Evolutionary conservation across 2,888 invertebrate genomes (phyloP), one percentile per base, ranked within the genome.

Genomic region (Dynastes hyllus): DNA sequence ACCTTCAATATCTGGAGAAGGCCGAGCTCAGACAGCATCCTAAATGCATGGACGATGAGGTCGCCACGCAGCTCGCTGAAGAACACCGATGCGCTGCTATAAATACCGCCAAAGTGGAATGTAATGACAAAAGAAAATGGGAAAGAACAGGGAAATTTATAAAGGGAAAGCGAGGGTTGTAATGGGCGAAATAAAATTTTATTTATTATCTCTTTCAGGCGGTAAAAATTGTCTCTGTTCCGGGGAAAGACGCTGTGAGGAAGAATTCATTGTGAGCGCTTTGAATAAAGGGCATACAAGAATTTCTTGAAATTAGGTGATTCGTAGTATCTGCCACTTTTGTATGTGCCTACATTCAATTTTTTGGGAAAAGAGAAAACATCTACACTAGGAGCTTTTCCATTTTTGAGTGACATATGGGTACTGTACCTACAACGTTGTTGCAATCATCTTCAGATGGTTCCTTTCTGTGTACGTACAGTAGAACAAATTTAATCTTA

Each of bases 301-400:
- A 73, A 27, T 73, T 32, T 61, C 45, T 73, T 73, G 58, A 73
- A 73, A 73, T 61, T 58, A 61, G 45, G 61, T 16, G 53, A 73
- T 61, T 73, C 40, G 61, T 73, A 73, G 32, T 61, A 61, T 53
- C 13, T n/a, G 70, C 13, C 2, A 32, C 32, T 32, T 32, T 4
- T 32, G 32, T 2, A 3, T 32, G 4, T 32, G 4, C 0, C 32
- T 32, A 32, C 4, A 32, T 32, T 32, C 32, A 32, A 32, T 32
- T 32, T 32, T 22, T 22, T 37, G 55, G 55, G 29, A 58, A 65
- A 65, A 32, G 40, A n/a, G 11, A 9, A 51, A 9, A 51, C 9
- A 9, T 37, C 37, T 37, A 37, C 6, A 37, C 37, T 0, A 6
- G 37, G 37, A 37, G 6, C 3, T 37, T 22, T 22, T 22, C 22